Base-by-base conservation (phyloP, 1,140 invertebrate species). In the Rhagoletis pomonella region DNA sequence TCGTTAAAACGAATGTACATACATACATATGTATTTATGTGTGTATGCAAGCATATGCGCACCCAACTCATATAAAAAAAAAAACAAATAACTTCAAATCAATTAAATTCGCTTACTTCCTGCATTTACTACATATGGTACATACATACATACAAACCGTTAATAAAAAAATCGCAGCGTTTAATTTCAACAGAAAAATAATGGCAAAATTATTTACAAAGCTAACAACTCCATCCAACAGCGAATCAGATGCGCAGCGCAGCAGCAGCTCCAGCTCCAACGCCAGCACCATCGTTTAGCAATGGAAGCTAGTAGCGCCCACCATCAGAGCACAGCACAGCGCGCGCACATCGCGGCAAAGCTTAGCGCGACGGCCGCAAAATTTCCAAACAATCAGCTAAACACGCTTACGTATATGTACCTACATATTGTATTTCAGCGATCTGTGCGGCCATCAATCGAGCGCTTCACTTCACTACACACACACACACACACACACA, bases 401-500 rank as follows among this genome's bases (percentile, higher is more conserved):
- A 62, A 62, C 12, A 14, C 4, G 7, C 60, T 62, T 62, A 12
- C 4, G 50, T 81, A 55, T 55, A 29, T 29, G 29, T 29, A 29
- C 29, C 29, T 29, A 29, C 29, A 29, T 29, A 81, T 81, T 81
- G 73, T 58, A 29, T 81, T 81, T 81, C 47, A 81, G 44, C 73
- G 47, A 55, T 29, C 47, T 81, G 73, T 81, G 73, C 73, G 73
- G 73, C 73, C 73, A 81, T 81, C 73, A 81, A 81, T 81, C 73
- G 73, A 81, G 47, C 73, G 73, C 73, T 81, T 81, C 73, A 81
- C 73, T 81, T 81, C 17, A 81, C 73, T 58, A 81, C 10, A 47
- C 69, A 47, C 29, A 29, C 29, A 29, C 29, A 29, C 29, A 29
- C 29, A 29, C 42, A 47, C 42, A 47, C 47, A 60, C 55, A 73